These are phyloP conservation scores for Hoplostethus mediterraneus DNA, from an alignment of 2,797 vertebrate genomes.

Conservation along the genomic window DNA sequence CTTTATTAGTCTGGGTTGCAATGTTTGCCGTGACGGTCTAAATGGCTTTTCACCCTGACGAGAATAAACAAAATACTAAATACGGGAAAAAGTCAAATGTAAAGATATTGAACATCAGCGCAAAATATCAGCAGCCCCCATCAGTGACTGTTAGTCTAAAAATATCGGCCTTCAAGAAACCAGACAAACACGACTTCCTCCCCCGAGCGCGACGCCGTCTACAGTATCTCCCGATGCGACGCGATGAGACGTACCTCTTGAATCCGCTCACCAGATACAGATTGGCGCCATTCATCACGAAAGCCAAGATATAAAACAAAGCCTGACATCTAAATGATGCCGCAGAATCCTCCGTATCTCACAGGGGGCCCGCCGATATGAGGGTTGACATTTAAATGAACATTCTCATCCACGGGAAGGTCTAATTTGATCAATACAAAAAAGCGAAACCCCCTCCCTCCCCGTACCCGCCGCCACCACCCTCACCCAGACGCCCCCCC, in stretches of 20 bases:
- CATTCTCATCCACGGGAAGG: constrained; percentile 66
- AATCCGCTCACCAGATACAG: constrained; percentile 54
- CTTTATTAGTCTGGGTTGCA: too few relatives aligned
- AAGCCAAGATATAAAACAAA: constrained; percentile 54
- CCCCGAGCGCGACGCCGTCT: neutral
- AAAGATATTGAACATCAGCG: too few relatives aligned
- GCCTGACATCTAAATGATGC: constrained; percentile 71
- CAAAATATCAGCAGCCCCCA: too few relatives aligned
- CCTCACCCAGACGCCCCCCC: neutral
- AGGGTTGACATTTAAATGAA: constrained; percentile 81
- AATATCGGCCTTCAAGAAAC: too few relatives aligned
- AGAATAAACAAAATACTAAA: too few relatives aligned
- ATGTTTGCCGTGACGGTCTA: too few relatives aligned
- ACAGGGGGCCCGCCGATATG: constrained; percentile 61
- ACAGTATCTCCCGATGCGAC: constrained; percentile 44
- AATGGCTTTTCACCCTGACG: too few relatives aligned
- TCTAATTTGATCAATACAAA: constrained; percentile 71
- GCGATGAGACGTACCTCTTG: constrained; percentile 51
- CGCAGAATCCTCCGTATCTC: constrained; percentile 64
- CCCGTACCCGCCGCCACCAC: neutral
- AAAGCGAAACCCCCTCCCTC: too few relatives aligned
- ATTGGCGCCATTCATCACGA: constrained; percentile 65
- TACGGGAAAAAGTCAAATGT: too few relatives aligned
- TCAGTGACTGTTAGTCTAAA: too few relatives aligned
- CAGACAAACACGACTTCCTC: neutral